Evolutionary conservation across 2,888 invertebrate genomes (phyloP).

Genomic region (Nowickia ferox): DNA sequence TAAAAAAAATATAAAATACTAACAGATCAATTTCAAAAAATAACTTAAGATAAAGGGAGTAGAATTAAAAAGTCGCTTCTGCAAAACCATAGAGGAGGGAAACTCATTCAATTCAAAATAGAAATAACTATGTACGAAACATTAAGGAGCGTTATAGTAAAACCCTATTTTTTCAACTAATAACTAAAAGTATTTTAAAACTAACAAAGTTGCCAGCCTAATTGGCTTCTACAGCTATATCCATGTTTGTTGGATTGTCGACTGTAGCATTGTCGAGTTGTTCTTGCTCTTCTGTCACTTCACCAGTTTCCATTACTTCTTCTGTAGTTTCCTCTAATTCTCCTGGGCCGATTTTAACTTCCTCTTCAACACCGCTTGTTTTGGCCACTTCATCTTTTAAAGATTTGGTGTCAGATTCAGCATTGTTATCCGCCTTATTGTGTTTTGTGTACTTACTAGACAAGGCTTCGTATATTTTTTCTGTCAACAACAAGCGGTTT

Average conservation of each 20-base stretch:
- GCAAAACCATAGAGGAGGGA: background rate
- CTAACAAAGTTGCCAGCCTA: slow-evolving; percentile 49
- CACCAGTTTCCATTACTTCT: slow-evolving; percentile 39
- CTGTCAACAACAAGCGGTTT: slow-evolving; percentile 78
- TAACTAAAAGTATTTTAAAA: slow-evolving; percentile 64
- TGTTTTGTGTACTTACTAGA: slow-evolving; percentile 67
- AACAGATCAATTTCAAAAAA: slow-evolving; percentile 20
- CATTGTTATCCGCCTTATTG: slow-evolving; percentile 41
- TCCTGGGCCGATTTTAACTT: slow-evolving; percentile 1
- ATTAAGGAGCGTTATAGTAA: slow-evolving; percentile 27
- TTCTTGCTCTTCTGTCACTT: slow-evolving; percentile 34
- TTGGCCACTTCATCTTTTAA: slow-evolving; percentile 65
- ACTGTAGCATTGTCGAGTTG: slow-evolving; percentile 32
- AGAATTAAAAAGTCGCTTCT: background rate
- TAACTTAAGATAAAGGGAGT: slow-evolving; percentile 14
- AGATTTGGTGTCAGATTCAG: slow-evolving; percentile 56
- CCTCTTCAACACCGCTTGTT: slow-evolving; percentile 46
- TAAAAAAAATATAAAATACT: slow-evolving; percentile 34
- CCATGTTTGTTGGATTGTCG: slow-evolving; percentile 51
- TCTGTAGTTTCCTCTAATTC: slow-evolving; percentile 30
- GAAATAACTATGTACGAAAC: background rate
- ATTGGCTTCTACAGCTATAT: slow-evolving; percentile 64
- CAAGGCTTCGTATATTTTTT: slow-evolving; percentile 76
- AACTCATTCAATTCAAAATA: slow-evolving; percentile 14
- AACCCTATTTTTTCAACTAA: slow-evolving; percentile 60